Conservation (phyloP, 1,140 invertebrate genomes). For the Drosophila sp. region DNA sequence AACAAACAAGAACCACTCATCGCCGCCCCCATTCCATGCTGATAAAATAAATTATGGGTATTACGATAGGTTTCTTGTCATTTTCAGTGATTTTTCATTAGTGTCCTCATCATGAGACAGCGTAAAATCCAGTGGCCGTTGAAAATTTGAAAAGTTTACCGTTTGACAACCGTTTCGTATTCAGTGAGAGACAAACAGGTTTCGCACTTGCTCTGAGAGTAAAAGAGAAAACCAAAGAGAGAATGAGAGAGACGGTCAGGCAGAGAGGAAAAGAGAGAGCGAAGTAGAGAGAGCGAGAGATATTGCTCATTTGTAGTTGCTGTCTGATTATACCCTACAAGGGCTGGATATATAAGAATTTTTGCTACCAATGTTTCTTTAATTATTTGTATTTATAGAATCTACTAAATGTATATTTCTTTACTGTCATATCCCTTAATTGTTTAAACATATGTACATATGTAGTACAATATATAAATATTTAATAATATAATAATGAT, state of each 20-base stretch:
- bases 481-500: too few species aligned
- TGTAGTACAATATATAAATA: too few species aligned
- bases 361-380: not conserved
- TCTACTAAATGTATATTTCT: not conserved
- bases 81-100: not conserved
- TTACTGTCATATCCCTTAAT: too few species aligned
- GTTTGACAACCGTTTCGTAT: conserved; percentile 36
- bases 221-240: not conserved
- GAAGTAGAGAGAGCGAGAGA: conserved; percentile 11
- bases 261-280: conserved; percentile 5
- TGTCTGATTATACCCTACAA: conserved; percentile 23
- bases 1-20: not conserved
- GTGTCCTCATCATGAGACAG: conserved; percentile 6
- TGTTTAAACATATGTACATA: too few species aligned
- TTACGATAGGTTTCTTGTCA: not conserved
- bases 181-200: conserved; percentile 14
- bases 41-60: not conserved
- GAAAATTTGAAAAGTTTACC: conserved; percentile 8
- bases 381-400: not conserved
- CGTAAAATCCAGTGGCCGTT: not conserved
- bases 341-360: not conserved
- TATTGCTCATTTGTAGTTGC: conserved; percentile 24
- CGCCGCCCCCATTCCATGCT: not conserved
- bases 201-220: not conserved
- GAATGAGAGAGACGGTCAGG: not conserved